These are phyloP conservation scores for Orgyia antiqua DNA, from an alignment of 2,888 invertebrate species.

Conservation along the genomic window DNA sequence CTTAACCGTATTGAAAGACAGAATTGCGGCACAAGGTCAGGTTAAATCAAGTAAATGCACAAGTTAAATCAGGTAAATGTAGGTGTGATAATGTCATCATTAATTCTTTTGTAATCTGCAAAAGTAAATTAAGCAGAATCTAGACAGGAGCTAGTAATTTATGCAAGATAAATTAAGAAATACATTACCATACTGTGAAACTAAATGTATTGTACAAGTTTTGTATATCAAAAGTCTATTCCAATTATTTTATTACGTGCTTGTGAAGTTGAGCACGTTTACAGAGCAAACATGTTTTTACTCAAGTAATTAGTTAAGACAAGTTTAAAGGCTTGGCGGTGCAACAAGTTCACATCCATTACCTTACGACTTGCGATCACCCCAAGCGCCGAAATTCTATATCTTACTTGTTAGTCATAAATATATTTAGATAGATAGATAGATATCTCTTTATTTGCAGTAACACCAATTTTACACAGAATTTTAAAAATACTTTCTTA, in stretches of 20 bases:
- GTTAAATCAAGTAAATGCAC: no score
- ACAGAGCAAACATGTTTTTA: constrained; percentile 37
- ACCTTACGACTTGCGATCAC: constrained; percentile 50
- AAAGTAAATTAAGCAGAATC: no score
- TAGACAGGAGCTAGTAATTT: no score
- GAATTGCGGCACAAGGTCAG: no score
- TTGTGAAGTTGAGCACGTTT: constrained; percentile 25
- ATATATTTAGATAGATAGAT: no score
- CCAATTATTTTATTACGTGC: constrained; percentile 9
- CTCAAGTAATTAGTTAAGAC: constrained; percentile 46
- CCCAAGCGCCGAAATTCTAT: constrained; percentile 32
- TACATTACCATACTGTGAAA: neutral
- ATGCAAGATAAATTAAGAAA: neutral
- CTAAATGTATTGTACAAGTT: constrained; percentile 3
- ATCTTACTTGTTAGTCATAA: constrained; percentile 9
- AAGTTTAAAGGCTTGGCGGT: constrained; percentile 47
- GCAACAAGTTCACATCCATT: constrained; percentile 43
- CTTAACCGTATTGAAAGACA: no score
- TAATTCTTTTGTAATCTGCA: no score
- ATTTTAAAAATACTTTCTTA: no score
- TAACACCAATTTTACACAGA: no score
- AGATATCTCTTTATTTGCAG: no score
- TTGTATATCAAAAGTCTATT: constrained; percentile 3
- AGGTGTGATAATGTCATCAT: no score
- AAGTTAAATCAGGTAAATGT: no score